Base-by-base conservation (phyloP, 1,140 invertebrate genomes). In the Dufourea novaeangliae region DNA sequence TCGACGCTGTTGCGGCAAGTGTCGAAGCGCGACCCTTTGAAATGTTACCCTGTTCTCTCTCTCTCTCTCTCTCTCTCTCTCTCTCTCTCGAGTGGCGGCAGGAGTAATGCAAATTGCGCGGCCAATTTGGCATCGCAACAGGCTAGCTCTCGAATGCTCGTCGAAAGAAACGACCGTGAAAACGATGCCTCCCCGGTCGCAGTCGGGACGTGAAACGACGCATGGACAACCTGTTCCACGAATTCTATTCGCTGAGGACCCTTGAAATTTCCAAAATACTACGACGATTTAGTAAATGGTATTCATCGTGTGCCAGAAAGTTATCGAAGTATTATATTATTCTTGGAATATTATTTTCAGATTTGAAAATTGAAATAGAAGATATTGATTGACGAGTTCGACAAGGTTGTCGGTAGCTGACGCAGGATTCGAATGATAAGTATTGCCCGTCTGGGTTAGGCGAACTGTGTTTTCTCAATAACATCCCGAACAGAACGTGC, bases 101-200 rank as follows among this genome's bases (percentile, higher is more conserved):
- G 20, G 1, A 44, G 27, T 52, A 1, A 37, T 25, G 62, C n/a
- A 66, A 32, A 67, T 56, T 25, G 14, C 37, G 22, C 4, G 37
- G 52, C 27, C 63, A 68, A 76, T 57, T 76, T 76, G 54, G 17
- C 64, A 59, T 29, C 17, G 17, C 39, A 59, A 59, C 39, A 11
- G 14, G 37, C n/a, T 25, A n/a, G 10, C 17, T 14, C 2, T 17
- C 4, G 2, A 57, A 37, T 5, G 32, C 17, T 27, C 32, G 6
- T 37, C 20, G 20, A 2, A 7, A 20, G 34, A 54, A 74, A 54
- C 20, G 37, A 52, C 64, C n/a, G 5, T 32, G 20, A 22, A 71
- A 71, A 46, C 34, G 62, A 5, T 22, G 62, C 62, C 27, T 11
- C n/a, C 12, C n/a, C n/a, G n/a, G 14, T 7, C 20, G 7, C 17